Evolutionary conservation across 2,113 vertebrate genomes (phyloP), one percentile per base, ranked within the genome.

Genomic region (Melanerpes formicivorus): DNA sequence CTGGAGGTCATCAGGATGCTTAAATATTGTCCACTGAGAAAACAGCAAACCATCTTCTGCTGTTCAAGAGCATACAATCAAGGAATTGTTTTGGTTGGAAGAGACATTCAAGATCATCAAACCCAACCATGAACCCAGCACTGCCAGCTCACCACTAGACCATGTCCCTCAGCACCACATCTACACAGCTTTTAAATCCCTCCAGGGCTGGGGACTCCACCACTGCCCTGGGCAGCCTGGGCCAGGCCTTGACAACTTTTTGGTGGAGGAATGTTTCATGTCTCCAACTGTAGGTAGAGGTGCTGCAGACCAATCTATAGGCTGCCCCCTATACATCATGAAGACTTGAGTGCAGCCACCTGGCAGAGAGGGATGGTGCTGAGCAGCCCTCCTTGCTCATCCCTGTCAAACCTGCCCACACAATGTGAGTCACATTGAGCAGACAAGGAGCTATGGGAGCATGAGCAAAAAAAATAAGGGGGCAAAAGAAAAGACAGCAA

Each of bases 281-380:
- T 25, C 26, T 66, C 65, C 46, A 81, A n/a, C 8, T 46, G 50
- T 10, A 77, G 48, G 59, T 8, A 59, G 58, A 71, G 52, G 4
- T 56, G 88, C 56, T 84, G 15, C n/a, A 5, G 1, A 67, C 37
- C 1, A 1, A 10, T 42, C 46, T 40, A 2, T 0, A 19, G 19
- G 58, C 11, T 67, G 32, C 22, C 46, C n/a, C 42, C n/a, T 87
- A 4, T 23, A 55, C 6, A 40, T 27, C 44, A 75, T 1, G 1
- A 15, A 25, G 44, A 55, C 8, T 13, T 0, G 2, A 22, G 50
- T 1, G 4, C 15, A 12, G 22, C 50, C 50, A 52, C 16, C 0
- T 0, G 1, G 27, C 60, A 60, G 54, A 72, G 42, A 44, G 48
- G 34, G 60, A 64, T 9, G 6, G 67, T 27, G 42, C n/a, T 48